These are phyloP conservation scores for Conomelus anceps DNA, from an alignment of 2,888 invertebrate genomes.

Conservation along the genomic window DNA sequence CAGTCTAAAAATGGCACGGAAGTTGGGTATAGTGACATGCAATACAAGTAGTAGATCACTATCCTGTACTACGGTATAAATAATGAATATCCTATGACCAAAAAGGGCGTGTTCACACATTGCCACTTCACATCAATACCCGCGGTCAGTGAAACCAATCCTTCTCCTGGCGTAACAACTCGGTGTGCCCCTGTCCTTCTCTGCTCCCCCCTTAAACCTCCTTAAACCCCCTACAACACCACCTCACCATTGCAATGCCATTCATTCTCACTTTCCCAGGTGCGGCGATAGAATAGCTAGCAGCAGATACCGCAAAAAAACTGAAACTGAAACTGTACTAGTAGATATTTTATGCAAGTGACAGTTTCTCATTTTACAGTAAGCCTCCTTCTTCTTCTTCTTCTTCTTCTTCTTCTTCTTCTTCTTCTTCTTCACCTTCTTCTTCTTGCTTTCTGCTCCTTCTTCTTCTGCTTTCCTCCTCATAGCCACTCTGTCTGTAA, in stretches of 20 bases:
- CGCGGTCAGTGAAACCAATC: neutral
- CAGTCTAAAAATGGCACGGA: neutral
- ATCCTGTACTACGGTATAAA: neutral
- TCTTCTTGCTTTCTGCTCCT: too few species aligned
- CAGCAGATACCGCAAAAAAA: neutral
- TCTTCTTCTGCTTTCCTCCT: too few species aligned
- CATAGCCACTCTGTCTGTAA: too few species aligned
- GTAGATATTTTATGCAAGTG: neutral
- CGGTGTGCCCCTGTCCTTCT: neutral
- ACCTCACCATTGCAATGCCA: neutral
- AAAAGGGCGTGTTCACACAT: neutral
- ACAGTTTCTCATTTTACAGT: neutral
- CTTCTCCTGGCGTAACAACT: neutral
- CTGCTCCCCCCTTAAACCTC: too few species aligned
- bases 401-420: too few species aligned
- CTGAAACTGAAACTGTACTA: neutral
- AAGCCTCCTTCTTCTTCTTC: too few species aligned
- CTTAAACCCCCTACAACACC: neutral
- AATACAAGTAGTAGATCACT: neutral
- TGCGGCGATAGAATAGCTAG: neutral
- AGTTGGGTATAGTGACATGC: neutral
- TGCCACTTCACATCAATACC: neutral
- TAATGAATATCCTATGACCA: neutral
- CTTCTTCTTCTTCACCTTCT: too few species aligned
- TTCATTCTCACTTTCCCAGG: neutral